Evolutionary conservation across 1,140 invertebrate species (phyloP).

Genomic region (Drosophila serrata): DNA sequence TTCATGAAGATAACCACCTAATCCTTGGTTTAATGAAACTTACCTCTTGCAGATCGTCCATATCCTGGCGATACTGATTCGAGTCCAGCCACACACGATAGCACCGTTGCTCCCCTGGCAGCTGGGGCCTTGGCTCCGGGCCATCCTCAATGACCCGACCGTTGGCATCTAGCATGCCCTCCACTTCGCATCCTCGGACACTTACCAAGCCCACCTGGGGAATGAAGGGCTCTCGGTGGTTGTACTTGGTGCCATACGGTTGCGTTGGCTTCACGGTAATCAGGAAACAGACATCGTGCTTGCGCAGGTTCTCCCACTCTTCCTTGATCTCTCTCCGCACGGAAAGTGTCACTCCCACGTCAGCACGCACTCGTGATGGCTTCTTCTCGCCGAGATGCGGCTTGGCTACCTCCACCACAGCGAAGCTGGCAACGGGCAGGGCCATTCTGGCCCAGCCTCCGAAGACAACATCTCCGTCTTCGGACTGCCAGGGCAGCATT

Average conservation of each 20-base stretch:
- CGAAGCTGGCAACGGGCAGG: slow-evolving; percentile 96
- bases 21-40: not conserved
- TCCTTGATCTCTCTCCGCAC: slow-evolving; percentile 95
- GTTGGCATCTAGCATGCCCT: slow-evolving; percentile 98
- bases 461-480: slow-evolving; percentile 95
- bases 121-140: slow-evolving; percentile 93
- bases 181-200: slow-evolving; percentile 99
- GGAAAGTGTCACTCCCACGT: slow-evolving; percentile 96
- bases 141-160: slow-evolving; percentile 99
- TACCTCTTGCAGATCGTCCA: slow-evolving; percentile 89
- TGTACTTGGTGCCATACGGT: slow-evolving; percentile 93
- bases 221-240: slow-evolving; percentile 93
- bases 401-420: slow-evolving; percentile 97
- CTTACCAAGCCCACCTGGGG: slow-evolving; percentile 96
- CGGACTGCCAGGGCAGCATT: slow-evolving; percentile 96
- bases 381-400: slow-evolving; percentile 96
- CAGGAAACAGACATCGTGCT: slow-evolving; percentile 99
- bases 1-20: not conserved
- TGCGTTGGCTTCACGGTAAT: slow-evolving; percentile 95
- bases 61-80: slow-evolving; percentile 98
- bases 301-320: slow-evolving; percentile 98
- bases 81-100: slow-evolving; percentile 97
- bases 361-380: slow-evolving; percentile 97
- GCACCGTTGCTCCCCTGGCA: slow-evolving; percentile 95
- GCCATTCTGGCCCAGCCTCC: slow-evolving; percentile 99